Percentiles rank a stretch among this genome's conserved stretches.
Evolutionary conservation across 2,113 vertebrate genomes (phyloP).

Genomic region (Mungos mungo): DNA sequence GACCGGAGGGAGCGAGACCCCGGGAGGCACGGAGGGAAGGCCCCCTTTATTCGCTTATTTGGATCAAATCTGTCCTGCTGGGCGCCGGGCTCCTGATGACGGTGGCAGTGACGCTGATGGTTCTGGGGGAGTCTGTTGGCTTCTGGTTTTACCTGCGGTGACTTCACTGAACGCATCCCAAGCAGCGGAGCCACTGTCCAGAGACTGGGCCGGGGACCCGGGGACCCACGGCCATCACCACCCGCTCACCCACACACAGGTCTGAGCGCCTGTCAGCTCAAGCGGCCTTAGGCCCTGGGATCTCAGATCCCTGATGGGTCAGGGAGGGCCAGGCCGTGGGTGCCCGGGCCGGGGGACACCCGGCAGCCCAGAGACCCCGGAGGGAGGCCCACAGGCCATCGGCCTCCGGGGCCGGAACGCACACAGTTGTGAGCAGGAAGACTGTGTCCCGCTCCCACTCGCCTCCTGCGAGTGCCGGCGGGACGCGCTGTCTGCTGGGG

Average conservation of each 20-base stretch:
- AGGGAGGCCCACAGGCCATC: neutral
- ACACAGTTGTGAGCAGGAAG: rapidly evolving
- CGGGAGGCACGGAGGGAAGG: neutral
- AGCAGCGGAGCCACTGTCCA: rapidly evolving
- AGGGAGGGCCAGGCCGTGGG: neutral
- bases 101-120: neutral
- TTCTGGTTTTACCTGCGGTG: neutral
- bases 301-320: neutral
- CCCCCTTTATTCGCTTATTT: neutral
- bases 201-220: neutral
- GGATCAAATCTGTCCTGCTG: neutral
- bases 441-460: rapidly evolving
- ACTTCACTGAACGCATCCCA: neutral
- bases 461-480: neutral
- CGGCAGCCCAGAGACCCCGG: neutral
- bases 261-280: rapidly evolving
- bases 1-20: neutral
- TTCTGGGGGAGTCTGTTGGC: neutral
- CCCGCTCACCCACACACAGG: neutral
- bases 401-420: rapidly evolving
- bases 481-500: neutral
- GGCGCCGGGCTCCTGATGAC: neutral
- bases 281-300: neutral
- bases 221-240: neutral
- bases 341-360: neutral